These are phyloP conservation scores for Melanotaenia maccullochi DNA, from an alignment of 2,797 vertebrate species.

Conservation along the genomic window DNA sequence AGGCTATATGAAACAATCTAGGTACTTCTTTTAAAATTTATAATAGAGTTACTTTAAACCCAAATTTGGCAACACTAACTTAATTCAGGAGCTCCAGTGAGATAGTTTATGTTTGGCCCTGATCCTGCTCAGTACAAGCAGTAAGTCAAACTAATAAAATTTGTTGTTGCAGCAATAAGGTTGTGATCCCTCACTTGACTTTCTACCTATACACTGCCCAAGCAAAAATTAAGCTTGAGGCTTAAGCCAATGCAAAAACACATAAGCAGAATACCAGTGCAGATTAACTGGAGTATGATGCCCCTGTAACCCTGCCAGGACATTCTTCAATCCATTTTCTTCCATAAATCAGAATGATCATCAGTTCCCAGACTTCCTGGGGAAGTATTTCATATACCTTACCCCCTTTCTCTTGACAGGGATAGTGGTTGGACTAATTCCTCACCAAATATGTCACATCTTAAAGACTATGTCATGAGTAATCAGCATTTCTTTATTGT, in stretches of 20 bases:
- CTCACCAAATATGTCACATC: background rate
- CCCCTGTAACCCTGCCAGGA: background rate
- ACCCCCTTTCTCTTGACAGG: background rate
- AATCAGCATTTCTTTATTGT: too few relatives aligned
- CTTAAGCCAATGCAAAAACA: background rate
- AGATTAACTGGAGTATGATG: background rate
- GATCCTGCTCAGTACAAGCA: background rate
- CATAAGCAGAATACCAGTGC: background rate
- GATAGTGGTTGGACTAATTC: background rate
- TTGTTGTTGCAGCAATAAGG: background rate
- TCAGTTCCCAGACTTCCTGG: background rate
- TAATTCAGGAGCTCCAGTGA: background rate
- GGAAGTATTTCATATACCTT: background rate
- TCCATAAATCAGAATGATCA: background rate
- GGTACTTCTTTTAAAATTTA: background rate
- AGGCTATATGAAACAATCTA: background rate
- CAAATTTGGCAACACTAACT: background rate
- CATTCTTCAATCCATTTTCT: background rate
- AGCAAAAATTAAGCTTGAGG: background rate
- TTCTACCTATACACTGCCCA: background rate
- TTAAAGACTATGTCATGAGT: background rate
- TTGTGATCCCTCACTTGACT: constrained; percentile 11
- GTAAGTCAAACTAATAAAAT: background rate
- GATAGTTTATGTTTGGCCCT: constrained; percentile 3
- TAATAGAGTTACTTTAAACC: background rate